Evolutionary conservation across 2,113 vertebrate species (phyloP), one percentile per base, ranked within the genome.

Genomic region (Pimephales promelas): DNA sequence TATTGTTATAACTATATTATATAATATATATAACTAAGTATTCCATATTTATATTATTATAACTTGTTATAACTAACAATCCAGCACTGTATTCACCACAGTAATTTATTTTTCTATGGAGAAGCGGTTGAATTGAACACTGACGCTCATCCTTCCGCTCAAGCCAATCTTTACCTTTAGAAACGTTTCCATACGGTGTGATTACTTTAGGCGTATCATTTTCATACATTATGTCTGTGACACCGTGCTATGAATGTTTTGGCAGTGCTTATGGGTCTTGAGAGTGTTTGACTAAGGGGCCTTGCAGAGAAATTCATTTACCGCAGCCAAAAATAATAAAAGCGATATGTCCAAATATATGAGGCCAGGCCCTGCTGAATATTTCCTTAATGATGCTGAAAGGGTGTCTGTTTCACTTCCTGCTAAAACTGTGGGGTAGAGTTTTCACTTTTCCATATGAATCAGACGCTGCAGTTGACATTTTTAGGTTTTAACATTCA

Each of bases 221-320:
- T 87, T 92, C 84, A 57, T 73, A 75, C 83, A 87, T 84, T 91
- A 87, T 88, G 86, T 61, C 85, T 79, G 62, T 86, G 89, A 90
- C 88, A 90, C 89, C 88, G 89, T 83, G 87, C 88, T 73, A 86
- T 93, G 92, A 90, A 75, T 92, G 86, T 89, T 93, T 92, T 93
- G 92, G 93, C 92, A 88, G 87, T 79, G 82, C 79, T 83, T 78
- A 57, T 91, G 85, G 90, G 92, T 91, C 88, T 92, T 89, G 83
- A 90, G 88, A 90, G 91, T 93, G 92, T 93, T 94, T 93, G 90
- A 91, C 89, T 93, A 90, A 92, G 90, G 90, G 86, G 90, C 92
- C 88, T 91, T 90, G 89, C 88, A 91, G 90, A 90, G 90, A 86
- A 88, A 88, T 86, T 91, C 87, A 82, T 86, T 43, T 86, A 68